A percentile compares a stretch with the other conserved stretches of the same genome.
Conservation (phyloP, 2,113 vertebrate genomes). For the Oplegnathus fasciatus region DNA sequence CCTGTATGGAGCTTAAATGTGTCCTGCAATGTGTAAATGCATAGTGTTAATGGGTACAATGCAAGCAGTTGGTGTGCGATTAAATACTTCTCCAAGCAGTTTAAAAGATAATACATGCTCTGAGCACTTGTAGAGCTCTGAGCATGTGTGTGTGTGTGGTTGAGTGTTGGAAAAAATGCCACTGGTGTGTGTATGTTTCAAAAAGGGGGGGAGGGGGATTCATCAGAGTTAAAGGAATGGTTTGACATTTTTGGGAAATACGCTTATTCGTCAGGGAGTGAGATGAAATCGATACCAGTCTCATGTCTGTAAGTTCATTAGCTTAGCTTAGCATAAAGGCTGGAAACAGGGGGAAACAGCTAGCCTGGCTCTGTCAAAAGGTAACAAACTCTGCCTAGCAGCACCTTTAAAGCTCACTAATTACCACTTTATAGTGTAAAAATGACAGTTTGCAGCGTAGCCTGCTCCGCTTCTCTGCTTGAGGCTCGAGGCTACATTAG, state of each 20-base stretch:
- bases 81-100: slow-evolving; percentile 5
- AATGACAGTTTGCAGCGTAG: no score
- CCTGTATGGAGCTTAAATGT: neutral
- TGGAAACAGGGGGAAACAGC: no score
- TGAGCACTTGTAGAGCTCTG: neutral
- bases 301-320: neutral
- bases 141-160: neutral
- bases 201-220: neutral
- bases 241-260: neutral
- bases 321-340: neutral
- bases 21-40: neutral
- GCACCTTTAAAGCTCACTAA: neutral
- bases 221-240: slow-evolving; percentile 5
- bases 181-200: neutral
- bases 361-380: no score
- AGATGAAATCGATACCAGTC: neutral
- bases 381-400: no score
- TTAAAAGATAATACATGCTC: neutral
- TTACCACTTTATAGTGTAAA: no score
- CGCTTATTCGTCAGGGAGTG: neutral
- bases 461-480: neutral
- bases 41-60: neutral
- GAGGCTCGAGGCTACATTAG: neutral
- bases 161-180: neutral
- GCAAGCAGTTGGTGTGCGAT: neutral